These are phyloP conservation scores for Limnephilus lunatus DNA, from an alignment of 2,888 invertebrate genomes.

Conservation along the genomic window DNA sequence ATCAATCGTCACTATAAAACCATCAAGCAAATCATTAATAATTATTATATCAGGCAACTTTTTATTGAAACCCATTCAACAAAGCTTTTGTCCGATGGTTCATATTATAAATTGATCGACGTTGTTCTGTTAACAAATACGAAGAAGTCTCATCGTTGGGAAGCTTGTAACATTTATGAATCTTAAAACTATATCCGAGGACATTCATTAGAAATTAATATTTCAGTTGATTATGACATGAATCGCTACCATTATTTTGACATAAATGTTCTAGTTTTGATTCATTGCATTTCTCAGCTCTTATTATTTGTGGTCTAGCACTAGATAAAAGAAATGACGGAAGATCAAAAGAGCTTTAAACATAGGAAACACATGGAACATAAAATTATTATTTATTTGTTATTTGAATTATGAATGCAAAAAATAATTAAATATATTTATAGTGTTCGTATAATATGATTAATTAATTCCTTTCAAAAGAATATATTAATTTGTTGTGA, in stretches of 20 bases:
- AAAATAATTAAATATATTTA: background rate
- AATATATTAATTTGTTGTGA: background rate
- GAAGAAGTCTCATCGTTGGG: background rate
- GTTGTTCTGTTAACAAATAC: background rate
- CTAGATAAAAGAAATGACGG: slow-evolving; percentile 2
- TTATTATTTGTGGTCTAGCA: background rate
- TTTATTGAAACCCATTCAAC: background rate
- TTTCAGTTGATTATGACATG: slow-evolving; percentile 29
- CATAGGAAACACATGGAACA: background rate
- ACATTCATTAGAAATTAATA: slow-evolving; percentile 2
- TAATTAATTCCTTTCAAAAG: background rate
- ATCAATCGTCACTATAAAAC: background rate
- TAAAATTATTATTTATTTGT: background rate
- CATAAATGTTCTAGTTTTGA: slow-evolving; percentile 9
- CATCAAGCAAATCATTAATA: background rate
- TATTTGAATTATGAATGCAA: slow-evolving; percentile 4
- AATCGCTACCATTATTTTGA: slow-evolving; percentile 25
- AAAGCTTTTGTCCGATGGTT: background rate
- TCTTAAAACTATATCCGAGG: background rate
- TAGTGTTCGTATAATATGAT: background rate
- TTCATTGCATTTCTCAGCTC: slow-evolving; percentile 6
- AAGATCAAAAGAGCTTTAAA: slow-evolving; percentile 22
- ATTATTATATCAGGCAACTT: background rate
- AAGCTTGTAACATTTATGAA: background rate
- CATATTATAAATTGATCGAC: background rate